phyloP scores from a whole-genome alignment of 2,113 vertebrate genomes.

The Dinomys branickii region DNA sequence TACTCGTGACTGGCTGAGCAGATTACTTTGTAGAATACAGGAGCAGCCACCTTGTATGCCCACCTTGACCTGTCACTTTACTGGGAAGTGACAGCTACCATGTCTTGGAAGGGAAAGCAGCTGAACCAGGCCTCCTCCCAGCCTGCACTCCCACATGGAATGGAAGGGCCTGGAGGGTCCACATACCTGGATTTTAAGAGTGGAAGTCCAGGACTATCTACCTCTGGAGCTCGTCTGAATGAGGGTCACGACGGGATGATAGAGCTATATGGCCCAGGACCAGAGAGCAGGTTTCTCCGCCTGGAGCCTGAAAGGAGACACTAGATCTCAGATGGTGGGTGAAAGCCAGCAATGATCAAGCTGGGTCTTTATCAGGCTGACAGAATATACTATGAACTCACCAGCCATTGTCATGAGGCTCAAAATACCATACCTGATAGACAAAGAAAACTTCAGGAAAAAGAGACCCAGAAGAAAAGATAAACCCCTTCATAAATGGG shows the following conservation, averaged over 20 bases:
- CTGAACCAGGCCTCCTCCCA: not conserved
- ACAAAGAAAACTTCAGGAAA: not conserved
- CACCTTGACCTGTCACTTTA: not conserved
- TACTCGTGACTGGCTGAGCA: not conserved
- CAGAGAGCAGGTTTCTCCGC: not conserved
- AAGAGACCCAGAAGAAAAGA: not conserved
- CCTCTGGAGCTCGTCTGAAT: not conserved
- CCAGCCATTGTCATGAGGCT: not conserved
- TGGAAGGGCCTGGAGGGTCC: not conserved
- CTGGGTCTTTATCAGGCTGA: not conserved
- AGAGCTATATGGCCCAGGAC: not conserved
- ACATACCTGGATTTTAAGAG: not conserved
- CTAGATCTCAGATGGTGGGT: not conserved
- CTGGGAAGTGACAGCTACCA: fast-evolving
- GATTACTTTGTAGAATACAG: not conserved
- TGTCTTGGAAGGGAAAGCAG: not conserved
- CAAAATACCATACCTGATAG: not conserved
- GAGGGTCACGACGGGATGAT: not conserved
- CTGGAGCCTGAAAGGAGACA: not conserved
- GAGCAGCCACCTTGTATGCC: fast-evolving
- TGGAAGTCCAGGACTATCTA: not conserved
- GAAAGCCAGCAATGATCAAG: not conserved
- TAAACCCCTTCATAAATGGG: not conserved
- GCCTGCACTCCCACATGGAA: not conserved
- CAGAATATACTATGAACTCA: not conserved